Base-by-base conservation (phyloP, 2,888 invertebrate species). In the Melanostoma mellinum region DNA sequence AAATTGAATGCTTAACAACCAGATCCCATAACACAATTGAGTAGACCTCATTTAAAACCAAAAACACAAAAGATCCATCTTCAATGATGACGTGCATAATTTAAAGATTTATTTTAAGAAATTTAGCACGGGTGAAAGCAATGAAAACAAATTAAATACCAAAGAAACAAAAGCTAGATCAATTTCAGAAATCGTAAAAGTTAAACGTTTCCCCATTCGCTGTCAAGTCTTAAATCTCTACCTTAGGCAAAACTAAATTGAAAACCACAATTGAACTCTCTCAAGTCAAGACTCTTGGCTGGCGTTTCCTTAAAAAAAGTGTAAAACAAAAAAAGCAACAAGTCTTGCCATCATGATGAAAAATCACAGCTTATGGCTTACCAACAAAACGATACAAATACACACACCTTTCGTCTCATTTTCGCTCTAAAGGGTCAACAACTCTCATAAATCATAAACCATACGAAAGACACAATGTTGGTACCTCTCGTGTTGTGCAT, bases 391-490 rank as follows among this genome's bases (percentile, higher is more conserved):
- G 30, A 44, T 58, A 42, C 42, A 44, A n/a, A 44, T 58, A 42
- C 42, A 44, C 60, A 33, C 60, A 60, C 33, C 44, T 63, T 48
- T 63, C 48, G 50, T 55, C 63, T 50, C 20, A 48, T 50, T 40
- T 40, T 33, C 2, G 20, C 20, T 38, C 40, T 76, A 74, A 80
- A 71, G 71, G 76, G 80, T 81, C 80, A 81, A 67, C 71, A 71
- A 55, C 76, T 67, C 68, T 32, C 56, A 80, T 65, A 33, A 69
- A 63, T 74, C 79, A 67, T 58, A 4, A 2, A 60, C 42, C 10
- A 44, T 60, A 38, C 44, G 10, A 58, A n/a, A 58, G n/a, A 1
- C 6, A 40, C 32, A 33, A 3, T 10, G 42, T 42, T 8, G 42
- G 6, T 42, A 42, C 3, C n/a, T 42, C 42, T 9, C 3, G n/a